These are phyloP conservation scores for Lepidocolaptes lacrymiger DNA, from an alignment of 2,797 vertebrate genomes.

Conservation along the genomic window DNA sequence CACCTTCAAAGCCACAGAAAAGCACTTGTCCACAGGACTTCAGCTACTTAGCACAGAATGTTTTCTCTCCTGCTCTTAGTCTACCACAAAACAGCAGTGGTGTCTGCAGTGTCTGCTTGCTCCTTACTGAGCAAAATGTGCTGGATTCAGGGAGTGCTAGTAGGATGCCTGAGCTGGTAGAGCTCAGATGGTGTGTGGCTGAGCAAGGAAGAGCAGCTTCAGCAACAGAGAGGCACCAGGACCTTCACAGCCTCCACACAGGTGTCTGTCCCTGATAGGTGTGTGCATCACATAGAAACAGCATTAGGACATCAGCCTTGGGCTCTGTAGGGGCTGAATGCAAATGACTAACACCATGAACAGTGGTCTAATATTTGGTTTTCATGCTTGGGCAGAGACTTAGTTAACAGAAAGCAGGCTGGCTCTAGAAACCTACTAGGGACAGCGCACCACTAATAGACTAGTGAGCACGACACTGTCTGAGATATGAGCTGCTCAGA, in stretches of 20 bases:
- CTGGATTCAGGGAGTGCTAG: not conserved
- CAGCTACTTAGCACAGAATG: not conserved
- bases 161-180: not conserved
- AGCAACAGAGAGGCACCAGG: not conserved
- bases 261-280: not conserved
- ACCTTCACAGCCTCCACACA: not conserved
- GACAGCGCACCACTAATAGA: not conserved
- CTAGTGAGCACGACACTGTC: not conserved
- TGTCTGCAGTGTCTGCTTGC: not conserved
- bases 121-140: not conserved
- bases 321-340: not conserved
- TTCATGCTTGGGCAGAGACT: not conserved
- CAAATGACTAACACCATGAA: not conserved
- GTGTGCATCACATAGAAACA: not conserved
- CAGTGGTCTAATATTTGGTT: not conserved
- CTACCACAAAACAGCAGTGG: not conserved
- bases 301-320: not conserved
- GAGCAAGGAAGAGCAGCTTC: not conserved
- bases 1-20: not conserved
- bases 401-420: not conserved
- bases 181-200: not conserved
- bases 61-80: not conserved
- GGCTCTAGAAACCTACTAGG: not conserved
- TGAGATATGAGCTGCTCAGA: not conserved
- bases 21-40: not conserved